phyloP scores from a whole-genome alignment of 2,113 vertebrate species.

The Sitta europaea region DNA sequence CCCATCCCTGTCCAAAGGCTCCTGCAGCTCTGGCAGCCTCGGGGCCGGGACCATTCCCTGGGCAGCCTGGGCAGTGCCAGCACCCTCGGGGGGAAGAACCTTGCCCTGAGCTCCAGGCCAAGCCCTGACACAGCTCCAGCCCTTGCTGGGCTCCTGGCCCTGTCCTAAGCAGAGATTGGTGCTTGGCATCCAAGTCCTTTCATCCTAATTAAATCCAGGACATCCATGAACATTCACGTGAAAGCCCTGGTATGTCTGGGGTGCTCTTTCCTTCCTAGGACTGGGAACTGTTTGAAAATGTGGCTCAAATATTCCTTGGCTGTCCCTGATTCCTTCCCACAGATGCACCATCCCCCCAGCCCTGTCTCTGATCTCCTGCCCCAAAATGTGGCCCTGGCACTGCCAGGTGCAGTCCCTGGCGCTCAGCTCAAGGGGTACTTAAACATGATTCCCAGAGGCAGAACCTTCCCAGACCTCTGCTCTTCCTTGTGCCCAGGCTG shows the following conservation, averaged over 20 bases:
- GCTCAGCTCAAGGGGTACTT: neutral
- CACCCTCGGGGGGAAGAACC: neutral
- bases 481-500: neutral
- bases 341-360: neutral
- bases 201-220: neutral
- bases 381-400: neutral
- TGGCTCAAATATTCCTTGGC: neutral
- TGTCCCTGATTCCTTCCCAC: neutral
- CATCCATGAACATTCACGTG: no score
- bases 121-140: neutral
- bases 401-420: neutral
- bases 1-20: neutral
- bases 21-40: neutral
- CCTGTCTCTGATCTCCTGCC: neutral
- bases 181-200: neutral
- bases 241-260: neutral
- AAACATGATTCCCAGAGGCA: neutral
- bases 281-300: neutral
- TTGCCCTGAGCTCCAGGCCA: neutral
- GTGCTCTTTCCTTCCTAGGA: neutral
- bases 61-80: neutral
- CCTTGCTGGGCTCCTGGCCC: neutral
- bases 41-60: neutral
- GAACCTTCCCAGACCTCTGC: neutral
- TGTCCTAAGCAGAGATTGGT: neutral